Percentiles rank a stretch among this genome's conserved stretches.
These are phyloP conservation scores for Eublepharis macularius DNA, from an alignment of 2,113 vertebrate genomes.

Conservation along the genomic window DNA sequence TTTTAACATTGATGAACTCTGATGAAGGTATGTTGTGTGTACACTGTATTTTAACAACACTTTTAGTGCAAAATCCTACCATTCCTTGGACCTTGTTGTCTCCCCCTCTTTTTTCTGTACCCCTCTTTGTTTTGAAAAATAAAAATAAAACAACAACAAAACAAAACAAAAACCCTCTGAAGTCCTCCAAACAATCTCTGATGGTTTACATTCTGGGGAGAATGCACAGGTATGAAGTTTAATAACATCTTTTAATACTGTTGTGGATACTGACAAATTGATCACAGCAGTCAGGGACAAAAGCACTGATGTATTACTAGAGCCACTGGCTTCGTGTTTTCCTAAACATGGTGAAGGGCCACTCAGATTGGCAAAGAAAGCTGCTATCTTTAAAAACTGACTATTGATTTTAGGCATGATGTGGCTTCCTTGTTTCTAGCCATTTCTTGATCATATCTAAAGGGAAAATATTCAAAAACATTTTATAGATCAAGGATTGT, in stretches of 20 bases:
- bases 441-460: conserved; percentile 47
- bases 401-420: conserved; percentile 53
- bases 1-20: too few species aligned
- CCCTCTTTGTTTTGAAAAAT: too few species aligned
- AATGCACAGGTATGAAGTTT: conserved; percentile 65
- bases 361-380: conserved; percentile 60
- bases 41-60: too few species aligned
- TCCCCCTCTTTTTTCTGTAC: too few species aligned
- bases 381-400: conserved; percentile 51
- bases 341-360: conserved; percentile 59
- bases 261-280: conserved; percentile 67
- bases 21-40: too few species aligned
- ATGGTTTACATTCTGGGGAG: conserved; percentile 62
- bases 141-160: not conserved
- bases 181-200: conserved; percentile 55
- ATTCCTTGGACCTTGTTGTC: too few species aligned
- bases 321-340: conserved; percentile 58
- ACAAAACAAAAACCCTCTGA: conserved; percentile 44
- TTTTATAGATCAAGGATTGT: conserved; percentile 42
- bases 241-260: conserved; percentile 63
- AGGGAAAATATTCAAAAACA: conserved; percentile 21
- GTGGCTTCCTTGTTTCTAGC: conserved; percentile 48
- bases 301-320: conserved; percentile 61
- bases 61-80: too few species aligned
- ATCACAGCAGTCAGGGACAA: conserved; percentile 60